These are phyloP conservation scores for Sebastes diploproa DNA, from an alignment of 2,797 vertebrate genomes.

Conservation along the genomic window DNA sequence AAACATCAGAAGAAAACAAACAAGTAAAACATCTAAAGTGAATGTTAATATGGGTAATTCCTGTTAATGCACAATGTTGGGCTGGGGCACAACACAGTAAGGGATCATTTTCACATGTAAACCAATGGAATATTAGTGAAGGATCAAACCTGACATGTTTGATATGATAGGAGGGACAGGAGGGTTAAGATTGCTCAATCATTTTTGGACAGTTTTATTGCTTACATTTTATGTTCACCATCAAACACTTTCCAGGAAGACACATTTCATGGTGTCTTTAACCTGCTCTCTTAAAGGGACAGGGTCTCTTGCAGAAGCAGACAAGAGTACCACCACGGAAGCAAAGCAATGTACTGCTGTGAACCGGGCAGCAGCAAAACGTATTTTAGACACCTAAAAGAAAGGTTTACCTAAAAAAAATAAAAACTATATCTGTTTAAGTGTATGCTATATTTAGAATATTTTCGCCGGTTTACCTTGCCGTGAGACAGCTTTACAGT, in stretches of 20 bases:
- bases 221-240: background rate
- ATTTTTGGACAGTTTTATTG: background rate
- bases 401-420: no score
- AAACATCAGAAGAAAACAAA: background rate
- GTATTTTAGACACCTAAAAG: no score
- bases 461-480: no score
- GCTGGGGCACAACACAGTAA: background rate
- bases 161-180: background rate
- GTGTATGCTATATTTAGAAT: no score
- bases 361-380: no score
- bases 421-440: fast-evolving
- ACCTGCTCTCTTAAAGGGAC: background rate
- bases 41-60: background rate
- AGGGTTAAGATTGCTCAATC: background rate
- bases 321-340: no score
- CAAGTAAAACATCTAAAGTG: background rate
- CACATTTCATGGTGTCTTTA: background rate
- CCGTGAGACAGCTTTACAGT: no score
- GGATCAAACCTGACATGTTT: background rate
- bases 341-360: no score
- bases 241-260: background rate
- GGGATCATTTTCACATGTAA: background rate
- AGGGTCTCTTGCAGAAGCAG: no score
- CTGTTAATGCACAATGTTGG: background rate
- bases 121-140: background rate